These are phyloP conservation scores for Cyanoliseus patagonus DNA, from an alignment of 2,113 vertebrate genomes.

Conservation along the genomic window DNA sequence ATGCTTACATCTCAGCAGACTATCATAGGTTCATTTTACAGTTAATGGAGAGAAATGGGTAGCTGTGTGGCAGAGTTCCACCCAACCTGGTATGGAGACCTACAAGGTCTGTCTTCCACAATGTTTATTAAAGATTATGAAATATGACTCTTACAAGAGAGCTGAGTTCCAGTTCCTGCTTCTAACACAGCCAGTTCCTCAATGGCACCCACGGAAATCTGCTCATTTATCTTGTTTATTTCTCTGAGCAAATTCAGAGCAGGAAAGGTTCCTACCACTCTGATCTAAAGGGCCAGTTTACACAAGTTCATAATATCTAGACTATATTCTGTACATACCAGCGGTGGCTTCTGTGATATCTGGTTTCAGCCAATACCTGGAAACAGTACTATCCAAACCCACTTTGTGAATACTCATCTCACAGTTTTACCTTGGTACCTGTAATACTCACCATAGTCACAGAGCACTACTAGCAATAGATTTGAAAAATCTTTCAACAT, in stretches of 20 bases:
- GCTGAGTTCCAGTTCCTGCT: background rate
- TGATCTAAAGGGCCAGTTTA: background rate
- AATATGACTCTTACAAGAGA: background rate
- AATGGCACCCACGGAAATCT: background rate
- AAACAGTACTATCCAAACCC: background rate
- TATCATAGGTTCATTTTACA: background rate
- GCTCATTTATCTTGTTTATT: background rate
- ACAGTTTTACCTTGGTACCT: background rate
- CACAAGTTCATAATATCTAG: background rate
- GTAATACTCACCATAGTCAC: conserved; percentile 86
- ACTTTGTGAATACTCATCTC: background rate
- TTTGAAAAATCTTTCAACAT: conserved; percentile 80
- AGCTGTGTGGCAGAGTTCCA: background rate
- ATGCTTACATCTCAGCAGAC: background rate
- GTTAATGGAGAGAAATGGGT: background rate
- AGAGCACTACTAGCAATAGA: conserved; percentile 83
- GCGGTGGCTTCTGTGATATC: background rate
- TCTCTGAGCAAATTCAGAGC: background rate
- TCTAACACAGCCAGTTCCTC: background rate
- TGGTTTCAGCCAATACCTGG: background rate
- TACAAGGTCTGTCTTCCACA: background rate
- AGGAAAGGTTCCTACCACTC: background rate
- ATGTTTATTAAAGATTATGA: background rate
- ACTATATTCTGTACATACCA: background rate
- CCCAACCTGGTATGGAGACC: background rate